phyloP scores from a whole-genome alignment of 2,888 invertebrate genomes.

The Bellardia pandia region DNA sequence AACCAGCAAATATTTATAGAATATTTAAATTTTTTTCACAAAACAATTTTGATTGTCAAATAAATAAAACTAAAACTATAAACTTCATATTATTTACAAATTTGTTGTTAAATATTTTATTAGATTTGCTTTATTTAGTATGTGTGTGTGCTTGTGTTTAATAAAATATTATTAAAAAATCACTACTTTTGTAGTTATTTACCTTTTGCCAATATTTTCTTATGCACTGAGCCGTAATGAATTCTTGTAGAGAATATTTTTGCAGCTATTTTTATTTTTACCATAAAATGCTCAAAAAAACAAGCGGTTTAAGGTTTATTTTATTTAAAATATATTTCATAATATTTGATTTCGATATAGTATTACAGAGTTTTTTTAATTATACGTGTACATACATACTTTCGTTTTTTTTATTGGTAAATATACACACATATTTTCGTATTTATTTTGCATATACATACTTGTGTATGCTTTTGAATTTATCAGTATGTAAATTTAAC shows the following conservation, averaged over 20 bases:
- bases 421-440: conserved; percentile 12
- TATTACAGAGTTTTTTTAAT: background rate
- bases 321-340: conserved; percentile 42
- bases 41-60: conserved; percentile 6
- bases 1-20: conserved; percentile 13
- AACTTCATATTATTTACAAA: conserved; percentile 31
- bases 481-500: conserved; percentile 58
- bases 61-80: conserved; percentile 5
- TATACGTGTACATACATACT: background rate
- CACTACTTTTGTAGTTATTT: conserved; percentile 35
- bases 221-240: conserved; percentile 61
- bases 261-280: conserved; percentile 31
- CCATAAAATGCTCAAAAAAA: background rate
- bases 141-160: background rate
- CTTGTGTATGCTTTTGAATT: conserved; percentile 33
- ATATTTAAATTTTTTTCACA: background rate
- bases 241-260: conserved; percentile 31
- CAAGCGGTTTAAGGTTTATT: conserved; percentile 30
- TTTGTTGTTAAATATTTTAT: conserved; percentile 43
- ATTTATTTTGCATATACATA: conserved; percentile 37
- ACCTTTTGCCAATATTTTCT: conserved; percentile 60
- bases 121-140: background rate
- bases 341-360: conserved; percentile 30
- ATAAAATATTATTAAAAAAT: conserved; percentile 28
- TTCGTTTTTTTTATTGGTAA: background rate